A percentile compares a stretch with the other conserved stretches of the same genome.
Evolutionary conservation across 1,140 invertebrate species (phyloP).

Genomic region (Temnothorax longispinosus): DNA sequence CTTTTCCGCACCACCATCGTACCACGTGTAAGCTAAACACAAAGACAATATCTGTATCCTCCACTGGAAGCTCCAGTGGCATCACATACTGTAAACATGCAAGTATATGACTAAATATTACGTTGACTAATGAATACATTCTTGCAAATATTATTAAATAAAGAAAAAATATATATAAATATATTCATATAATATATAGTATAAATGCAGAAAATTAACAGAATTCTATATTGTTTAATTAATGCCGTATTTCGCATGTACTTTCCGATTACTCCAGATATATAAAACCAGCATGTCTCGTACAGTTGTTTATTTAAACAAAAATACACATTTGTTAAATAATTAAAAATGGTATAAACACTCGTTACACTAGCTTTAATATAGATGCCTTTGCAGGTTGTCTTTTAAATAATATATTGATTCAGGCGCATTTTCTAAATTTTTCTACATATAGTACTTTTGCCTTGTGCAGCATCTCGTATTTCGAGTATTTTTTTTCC

Average conservation of each 20-base stretch:
- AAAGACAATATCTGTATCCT: too few species aligned
- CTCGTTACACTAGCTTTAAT: conserved; percentile 70
- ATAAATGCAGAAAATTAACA: neutral
- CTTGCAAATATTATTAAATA: too few species aligned
- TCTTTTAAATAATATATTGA: conserved; percentile 36
- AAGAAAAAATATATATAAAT: too few species aligned
- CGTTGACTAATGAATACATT: too few species aligned
- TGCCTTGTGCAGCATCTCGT: neutral
- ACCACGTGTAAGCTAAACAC: too few species aligned
- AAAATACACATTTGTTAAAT: conserved; percentile 64
- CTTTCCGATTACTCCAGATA: neutral
- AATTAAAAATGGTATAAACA: conserved; percentile 65
- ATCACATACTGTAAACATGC: too few species aligned
- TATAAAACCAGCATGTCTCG: neutral
- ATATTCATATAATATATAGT: neutral
- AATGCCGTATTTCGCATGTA: neutral
- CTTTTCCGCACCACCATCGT: too few species aligned
- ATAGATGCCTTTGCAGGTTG: conserved; percentile 45
- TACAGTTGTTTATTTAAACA: conserved; percentile 55
- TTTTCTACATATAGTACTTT: conserved; percentile 16
- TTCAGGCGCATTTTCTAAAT: neutral
- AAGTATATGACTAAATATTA: too few species aligned
- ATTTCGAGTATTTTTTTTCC: conserved; percentile 20
- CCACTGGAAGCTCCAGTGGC: too few species aligned
- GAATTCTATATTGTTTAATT: neutral